These are phyloP conservation scores for Caenorhabditis sp. DNA, from an alignment of 2,888 invertebrate genomes.

Conservation along the genomic window DNA sequence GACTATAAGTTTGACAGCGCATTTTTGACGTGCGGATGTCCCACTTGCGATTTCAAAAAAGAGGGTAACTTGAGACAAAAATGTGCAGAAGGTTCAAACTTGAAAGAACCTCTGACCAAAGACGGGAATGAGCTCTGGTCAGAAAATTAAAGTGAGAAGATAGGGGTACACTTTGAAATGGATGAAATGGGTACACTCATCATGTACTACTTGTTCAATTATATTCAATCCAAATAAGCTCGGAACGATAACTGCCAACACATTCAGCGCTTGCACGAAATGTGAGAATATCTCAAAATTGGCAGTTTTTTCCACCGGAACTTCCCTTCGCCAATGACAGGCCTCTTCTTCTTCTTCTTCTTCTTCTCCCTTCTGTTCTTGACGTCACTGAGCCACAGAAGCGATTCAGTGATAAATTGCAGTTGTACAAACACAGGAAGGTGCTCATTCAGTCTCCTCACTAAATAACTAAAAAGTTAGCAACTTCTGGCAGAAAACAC, in stretches of 20 bases:
- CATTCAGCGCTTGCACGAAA: too few relatives aligned
- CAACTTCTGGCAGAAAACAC: not conserved
- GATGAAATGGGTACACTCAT: constrained; percentile 1
- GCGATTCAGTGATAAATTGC: constrained; percentile 5
- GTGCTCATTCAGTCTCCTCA: too few relatives aligned
- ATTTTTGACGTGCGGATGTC: too few relatives aligned
- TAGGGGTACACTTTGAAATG: constrained; percentile 3
- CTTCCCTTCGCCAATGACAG: constrained; percentile 6
- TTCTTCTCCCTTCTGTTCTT: constrained; percentile 5
- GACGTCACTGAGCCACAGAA: constrained; percentile 19
- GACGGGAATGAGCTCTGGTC: too few relatives aligned
- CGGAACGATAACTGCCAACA: too few relatives aligned
- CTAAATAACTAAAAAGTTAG: too few relatives aligned
- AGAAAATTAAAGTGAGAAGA: too few relatives aligned
- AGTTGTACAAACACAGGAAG: not conserved
- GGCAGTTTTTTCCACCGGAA: constrained; percentile 11
- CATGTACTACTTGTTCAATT: not conserved
- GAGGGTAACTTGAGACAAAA: not conserved
- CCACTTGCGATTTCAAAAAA: too few relatives aligned
- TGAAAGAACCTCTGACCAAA: too few relatives aligned
- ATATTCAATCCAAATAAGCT: not conserved
- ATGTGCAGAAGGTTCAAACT: too few relatives aligned
- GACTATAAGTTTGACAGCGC: constrained; percentile 20
- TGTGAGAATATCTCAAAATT: not conserved
- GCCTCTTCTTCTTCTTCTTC: not conserved